Evolutionary conservation across 2,113 vertebrate genomes (phyloP).

Genomic region (Tachysurus vachellii): DNA sequence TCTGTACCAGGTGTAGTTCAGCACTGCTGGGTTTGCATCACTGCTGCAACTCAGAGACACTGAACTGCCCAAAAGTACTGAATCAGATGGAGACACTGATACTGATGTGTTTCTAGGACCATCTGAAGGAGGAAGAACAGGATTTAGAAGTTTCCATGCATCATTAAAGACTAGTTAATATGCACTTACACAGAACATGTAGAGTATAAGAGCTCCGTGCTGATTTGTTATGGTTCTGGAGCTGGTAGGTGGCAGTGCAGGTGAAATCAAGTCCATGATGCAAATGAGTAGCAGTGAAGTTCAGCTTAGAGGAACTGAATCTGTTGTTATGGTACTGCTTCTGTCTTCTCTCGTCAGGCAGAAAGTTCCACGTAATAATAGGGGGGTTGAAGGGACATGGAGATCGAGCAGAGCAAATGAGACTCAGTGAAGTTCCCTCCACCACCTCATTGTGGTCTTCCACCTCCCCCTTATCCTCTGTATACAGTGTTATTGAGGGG

Average conservation of each 20-base stretch:
- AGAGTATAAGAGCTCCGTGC: not conserved
- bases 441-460: conserved; percentile 31
- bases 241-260: conserved; percentile 35
- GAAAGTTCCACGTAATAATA: conserved; percentile 25
- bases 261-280: conserved; percentile 16
- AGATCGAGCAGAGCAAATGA: conserved; percentile 31
- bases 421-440: conserved; percentile 39
- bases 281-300: conserved; percentile 32
- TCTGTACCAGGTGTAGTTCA: conserved; percentile 68
- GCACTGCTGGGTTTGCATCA: conserved; percentile 58
- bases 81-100: conserved; percentile 50
- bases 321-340: not conserved
- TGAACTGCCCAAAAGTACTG: conserved; percentile 55
- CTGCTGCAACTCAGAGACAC: conserved; percentile 65
- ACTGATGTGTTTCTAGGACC: conserved; percentile 62
- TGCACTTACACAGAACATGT: conserved; percentile 15
- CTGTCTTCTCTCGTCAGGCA: not conserved
- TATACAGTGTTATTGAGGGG: conserved; percentile 25
- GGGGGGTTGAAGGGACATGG: conserved; percentile 29
- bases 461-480: not conserved
- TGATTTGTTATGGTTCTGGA: not conserved
- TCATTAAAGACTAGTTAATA: not conserved
- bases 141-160: not conserved
- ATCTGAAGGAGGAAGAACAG: conserved; percentile 52
- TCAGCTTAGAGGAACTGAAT: conserved; percentile 38